Conservation (phyloP, 2,888 invertebrate species). For the Cephus sareptanus region DNA sequence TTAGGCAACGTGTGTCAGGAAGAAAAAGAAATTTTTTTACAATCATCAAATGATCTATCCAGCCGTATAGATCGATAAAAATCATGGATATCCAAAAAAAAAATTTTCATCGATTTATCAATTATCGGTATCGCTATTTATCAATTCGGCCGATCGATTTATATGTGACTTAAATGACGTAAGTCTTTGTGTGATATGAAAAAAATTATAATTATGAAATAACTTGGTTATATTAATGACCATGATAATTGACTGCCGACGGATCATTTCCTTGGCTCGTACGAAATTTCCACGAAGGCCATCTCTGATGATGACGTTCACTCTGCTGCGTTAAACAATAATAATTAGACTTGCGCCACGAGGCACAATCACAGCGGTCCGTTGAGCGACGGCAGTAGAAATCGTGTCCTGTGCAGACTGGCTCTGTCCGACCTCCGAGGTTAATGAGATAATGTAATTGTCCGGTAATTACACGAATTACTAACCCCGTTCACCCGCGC, state of each 20-base stretch:
- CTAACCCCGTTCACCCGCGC: conserved; percentile 10
- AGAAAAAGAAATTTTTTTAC: neutral
- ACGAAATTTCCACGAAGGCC: conserved; percentile 5
- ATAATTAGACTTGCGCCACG: conserved; percentile 60
- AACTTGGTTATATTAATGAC: neutral
- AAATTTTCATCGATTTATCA: neutral
- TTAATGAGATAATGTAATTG: conserved; percentile 66
- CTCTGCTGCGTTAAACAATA: conserved; percentile 50
- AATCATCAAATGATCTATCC: neutral
- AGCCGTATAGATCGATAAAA: neutral
- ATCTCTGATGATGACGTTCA: conserved; percentile 19
- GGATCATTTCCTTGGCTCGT: neutral
- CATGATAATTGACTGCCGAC: neutral
- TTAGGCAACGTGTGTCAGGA: neutral
- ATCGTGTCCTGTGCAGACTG: neutral
- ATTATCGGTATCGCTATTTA: neutral
- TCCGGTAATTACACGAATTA: conserved; percentile 62
- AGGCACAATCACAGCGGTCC: conserved; percentile 55
- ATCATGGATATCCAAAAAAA: neutral
- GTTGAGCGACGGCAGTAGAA: conserved; percentile 5
- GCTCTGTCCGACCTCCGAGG: conserved; percentile 53
- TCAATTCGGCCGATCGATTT: too few species aligned
- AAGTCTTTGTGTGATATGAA: too few species aligned
- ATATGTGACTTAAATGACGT: too few species aligned
- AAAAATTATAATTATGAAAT: neutral